These are phyloP conservation scores for Lepidocolaptes lacrymiger DNA, from an alignment of 2,797 vertebrate species.

Conservation along the genomic window DNA sequence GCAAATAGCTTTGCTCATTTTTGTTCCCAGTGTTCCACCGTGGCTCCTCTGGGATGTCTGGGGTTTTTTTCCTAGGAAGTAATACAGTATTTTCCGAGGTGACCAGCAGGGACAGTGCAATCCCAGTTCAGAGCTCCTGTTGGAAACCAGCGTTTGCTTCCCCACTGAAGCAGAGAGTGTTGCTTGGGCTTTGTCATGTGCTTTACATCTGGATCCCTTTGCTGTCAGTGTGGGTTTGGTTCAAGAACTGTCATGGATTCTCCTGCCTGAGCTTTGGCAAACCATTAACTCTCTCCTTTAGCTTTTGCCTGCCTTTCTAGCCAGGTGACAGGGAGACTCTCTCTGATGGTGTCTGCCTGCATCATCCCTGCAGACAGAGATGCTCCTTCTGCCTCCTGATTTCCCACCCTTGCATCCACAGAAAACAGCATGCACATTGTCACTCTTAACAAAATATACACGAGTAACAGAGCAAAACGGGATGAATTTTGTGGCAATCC, in stretches of 20 bases:
- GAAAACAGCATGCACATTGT: rapidly evolving
- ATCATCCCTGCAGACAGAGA: not conserved
- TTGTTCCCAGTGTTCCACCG: not conserved
- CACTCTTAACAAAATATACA: rapidly evolving
- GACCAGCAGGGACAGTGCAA: not conserved
- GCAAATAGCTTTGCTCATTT: not conserved
- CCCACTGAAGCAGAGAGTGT: not conserved
- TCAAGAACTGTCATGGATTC: not conserved
- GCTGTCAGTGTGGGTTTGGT: not conserved
- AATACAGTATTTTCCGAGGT: not conserved
- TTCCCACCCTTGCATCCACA: not conserved
- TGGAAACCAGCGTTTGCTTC: rapidly evolving
- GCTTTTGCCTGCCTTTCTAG: not conserved
- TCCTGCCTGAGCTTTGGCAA: not conserved
- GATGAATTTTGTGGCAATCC: not conserved
- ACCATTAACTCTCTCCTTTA: not conserved
- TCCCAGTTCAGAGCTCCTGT: not conserved
- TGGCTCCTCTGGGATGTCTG: not conserved
- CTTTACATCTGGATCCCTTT: not conserved
- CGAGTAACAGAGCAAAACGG: not conserved
- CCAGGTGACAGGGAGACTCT: not conserved
- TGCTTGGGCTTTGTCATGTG: not conserved
- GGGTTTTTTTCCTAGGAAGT: not conserved
- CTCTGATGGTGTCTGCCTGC: rapidly evolving
- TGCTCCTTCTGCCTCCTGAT: not conserved